Percentiles rank a stretch among this genome's conserved stretches.
These are phyloP conservation scores for Beroe forskalii DNA, from an alignment of 37 sponge, comb jelly and placozoan species.

Conservation along the genomic window DNA sequence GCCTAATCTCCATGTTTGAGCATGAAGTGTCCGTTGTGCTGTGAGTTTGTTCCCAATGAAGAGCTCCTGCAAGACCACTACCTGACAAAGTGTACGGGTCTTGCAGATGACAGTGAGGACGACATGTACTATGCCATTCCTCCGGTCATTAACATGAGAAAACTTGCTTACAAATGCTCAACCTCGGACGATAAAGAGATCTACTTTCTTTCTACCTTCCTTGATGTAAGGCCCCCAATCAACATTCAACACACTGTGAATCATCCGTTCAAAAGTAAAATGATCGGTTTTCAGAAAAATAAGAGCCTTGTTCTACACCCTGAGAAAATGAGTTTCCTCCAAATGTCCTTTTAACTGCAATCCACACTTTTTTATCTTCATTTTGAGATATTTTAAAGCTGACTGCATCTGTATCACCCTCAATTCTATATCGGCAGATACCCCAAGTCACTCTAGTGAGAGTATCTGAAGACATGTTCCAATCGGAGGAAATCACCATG, in stretches of 20 bases:
- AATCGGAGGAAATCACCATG: conserved; percentile 8
- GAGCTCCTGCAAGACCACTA: conserved; percentile 64
- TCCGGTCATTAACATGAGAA: neutral
- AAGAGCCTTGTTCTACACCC: too few relatives aligned
- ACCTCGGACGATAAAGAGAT: neutral
- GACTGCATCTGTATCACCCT: too few relatives aligned
- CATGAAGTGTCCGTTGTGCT: conserved; percentile 60
- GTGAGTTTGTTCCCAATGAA: conserved; percentile 43
- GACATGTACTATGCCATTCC: neutral
- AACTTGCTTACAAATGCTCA: neutral
- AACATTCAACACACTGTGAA: too few relatives aligned
- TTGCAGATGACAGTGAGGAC: conserved; percentile 41
- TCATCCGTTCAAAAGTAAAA: too few relatives aligned
- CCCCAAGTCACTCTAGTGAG: conserved; percentile 24
- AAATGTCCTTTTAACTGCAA: too few relatives aligned
- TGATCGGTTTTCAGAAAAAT: too few relatives aligned
- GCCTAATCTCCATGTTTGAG: too few relatives aligned
- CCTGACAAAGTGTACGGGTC: conserved; percentile 37
- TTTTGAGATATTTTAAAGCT: too few relatives aligned
- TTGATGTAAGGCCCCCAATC: neutral
- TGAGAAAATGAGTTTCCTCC: too few relatives aligned
- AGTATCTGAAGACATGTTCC: conserved; percentile 48
- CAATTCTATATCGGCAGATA: too few relatives aligned
- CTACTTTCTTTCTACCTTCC: conserved; percentile 26
- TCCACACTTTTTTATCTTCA: too few relatives aligned